These are phyloP conservation scores for Oscheius sp. DNA, from an alignment of 2,888 invertebrate genomes.

Conservation along the genomic window DNA sequence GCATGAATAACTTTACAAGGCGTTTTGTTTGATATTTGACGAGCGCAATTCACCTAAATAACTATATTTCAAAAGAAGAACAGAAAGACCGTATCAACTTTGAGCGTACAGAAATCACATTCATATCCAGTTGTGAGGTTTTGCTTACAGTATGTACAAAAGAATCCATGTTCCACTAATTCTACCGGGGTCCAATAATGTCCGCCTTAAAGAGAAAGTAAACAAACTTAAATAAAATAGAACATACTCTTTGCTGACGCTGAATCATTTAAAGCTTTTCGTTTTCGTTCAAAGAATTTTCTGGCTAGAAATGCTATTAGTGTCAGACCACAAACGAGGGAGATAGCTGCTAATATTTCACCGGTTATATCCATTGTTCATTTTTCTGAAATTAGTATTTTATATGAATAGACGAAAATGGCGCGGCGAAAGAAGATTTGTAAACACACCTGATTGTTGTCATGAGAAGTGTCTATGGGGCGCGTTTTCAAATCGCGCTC, in stretches of 20 bases:
- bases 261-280: slow-evolving; percentile 54
- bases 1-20: slow-evolving; percentile 29
- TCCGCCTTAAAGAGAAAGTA: slow-evolving; percentile 48
- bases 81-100: slow-evolving; percentile 49
- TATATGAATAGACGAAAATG: neutral
- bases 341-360: slow-evolving; percentile 41
- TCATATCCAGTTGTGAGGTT: slow-evolving; percentile 53
- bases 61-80: neutral
- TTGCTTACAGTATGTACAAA: slow-evolving; percentile 51
- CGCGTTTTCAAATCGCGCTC: neutral
- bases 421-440: slow-evolving; percentile 14
- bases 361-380: slow-evolving; percentile 47
- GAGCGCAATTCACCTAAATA: slow-evolving; percentile 17
- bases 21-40: slow-evolving; percentile 9
- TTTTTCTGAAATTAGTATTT: slow-evolving; percentile 26
- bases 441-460: neutral
- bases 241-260: slow-evolving; percentile 44
- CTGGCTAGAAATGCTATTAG: slow-evolving; percentile 41
- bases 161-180: slow-evolving; percentile 44
- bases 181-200: slow-evolving; percentile 56
- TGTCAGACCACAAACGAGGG: slow-evolving; percentile 39
- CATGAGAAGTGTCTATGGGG: neutral
- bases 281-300: slow-evolving; percentile 46
- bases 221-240: neutral
- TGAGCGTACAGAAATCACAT: slow-evolving; percentile 57